Conservation (phyloP, 35 echinoderm and acorn worm species). For the Ophioderma brevispina region DNA sequence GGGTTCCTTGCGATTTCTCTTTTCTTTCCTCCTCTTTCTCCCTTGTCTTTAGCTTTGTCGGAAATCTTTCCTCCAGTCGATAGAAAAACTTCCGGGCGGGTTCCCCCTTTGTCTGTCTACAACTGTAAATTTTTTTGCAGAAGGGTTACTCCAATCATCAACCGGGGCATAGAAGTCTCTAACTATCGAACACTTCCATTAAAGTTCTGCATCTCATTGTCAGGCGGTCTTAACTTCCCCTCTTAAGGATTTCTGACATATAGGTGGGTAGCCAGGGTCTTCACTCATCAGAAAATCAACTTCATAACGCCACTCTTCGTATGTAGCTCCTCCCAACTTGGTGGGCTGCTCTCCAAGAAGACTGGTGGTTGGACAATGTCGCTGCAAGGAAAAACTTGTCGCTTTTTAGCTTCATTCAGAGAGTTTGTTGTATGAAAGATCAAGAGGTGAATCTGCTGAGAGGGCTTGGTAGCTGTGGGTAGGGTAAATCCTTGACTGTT, state of each 20-base stretch:
- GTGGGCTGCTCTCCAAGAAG: too few species aligned
- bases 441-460: too few species aligned
- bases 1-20: too few species aligned
- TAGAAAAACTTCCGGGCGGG: background rate
- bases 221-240: slow-evolving; percentile 5
- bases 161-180: background rate
- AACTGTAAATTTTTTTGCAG: slow-evolving; percentile 12
- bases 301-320: too few species aligned
- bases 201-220: background rate
- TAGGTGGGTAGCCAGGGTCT: background rate
- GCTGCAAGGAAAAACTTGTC: too few species aligned
- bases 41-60: slow-evolving; percentile 9
- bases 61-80: background rate
- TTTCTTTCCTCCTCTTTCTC: background rate
- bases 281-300: background rate
- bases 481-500: too few species aligned
- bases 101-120: background rate
- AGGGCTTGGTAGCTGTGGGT: too few species aligned
- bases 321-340: too few species aligned
- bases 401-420: too few species aligned
- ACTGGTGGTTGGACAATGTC: too few species aligned
- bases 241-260: slow-evolving; percentile 11
- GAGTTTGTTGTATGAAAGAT: too few species aligned
- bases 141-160: background rate
- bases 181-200: background rate